phyloP scores from a whole-genome alignment of 2,888 invertebrate genomes.

The Aporophyla nigra region DNA sequence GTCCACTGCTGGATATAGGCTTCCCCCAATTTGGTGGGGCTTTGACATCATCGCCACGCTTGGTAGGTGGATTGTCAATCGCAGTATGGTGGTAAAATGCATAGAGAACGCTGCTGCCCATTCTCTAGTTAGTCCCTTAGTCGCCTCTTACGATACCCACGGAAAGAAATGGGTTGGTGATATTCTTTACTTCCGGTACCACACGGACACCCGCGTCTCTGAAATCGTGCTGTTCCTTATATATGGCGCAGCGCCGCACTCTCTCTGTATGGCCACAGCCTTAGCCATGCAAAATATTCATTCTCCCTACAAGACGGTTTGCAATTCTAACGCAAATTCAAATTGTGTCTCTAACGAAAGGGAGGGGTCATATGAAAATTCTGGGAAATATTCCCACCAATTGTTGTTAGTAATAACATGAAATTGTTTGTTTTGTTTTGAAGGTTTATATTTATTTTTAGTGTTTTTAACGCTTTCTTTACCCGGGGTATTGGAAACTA shows the following conservation, averaged over 20 bases:
- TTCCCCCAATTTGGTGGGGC: too few species aligned
- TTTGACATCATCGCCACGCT: too few species aligned
- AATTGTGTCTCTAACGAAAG: conserved; percentile 66
- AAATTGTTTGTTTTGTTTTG: conserved; percentile 46
- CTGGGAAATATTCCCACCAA: conserved; percentile 37
- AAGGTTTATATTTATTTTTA: neutral
- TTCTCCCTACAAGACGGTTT: conserved; percentile 54
- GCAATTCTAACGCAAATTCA: conserved; percentile 69
- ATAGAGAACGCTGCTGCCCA: too few species aligned
- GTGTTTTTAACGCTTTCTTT: neutral
- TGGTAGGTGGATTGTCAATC: too few species aligned
- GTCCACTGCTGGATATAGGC: too few species aligned
- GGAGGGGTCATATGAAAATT: conserved; percentile 60
- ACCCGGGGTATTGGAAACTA: too few species aligned
- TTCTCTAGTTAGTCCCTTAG: too few species aligned
- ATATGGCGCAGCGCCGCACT: neutral
- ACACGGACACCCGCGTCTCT: too few species aligned
- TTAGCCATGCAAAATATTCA: conserved; percentile 60
- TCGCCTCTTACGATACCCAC: too few species aligned
- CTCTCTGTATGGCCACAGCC: neutral
- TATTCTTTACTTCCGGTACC: too few species aligned
- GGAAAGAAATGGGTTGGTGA: too few species aligned
- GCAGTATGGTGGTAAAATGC: too few species aligned
- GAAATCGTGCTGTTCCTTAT: neutral
- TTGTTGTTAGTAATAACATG: conserved; percentile 36